A percentile compares a stretch with the other conserved stretches of the same genome.
These are phyloP conservation scores for Acanthosepion esculentum DNA, from an alignment of 2,888 invertebrate genomes.

Conservation along the genomic window DNA sequence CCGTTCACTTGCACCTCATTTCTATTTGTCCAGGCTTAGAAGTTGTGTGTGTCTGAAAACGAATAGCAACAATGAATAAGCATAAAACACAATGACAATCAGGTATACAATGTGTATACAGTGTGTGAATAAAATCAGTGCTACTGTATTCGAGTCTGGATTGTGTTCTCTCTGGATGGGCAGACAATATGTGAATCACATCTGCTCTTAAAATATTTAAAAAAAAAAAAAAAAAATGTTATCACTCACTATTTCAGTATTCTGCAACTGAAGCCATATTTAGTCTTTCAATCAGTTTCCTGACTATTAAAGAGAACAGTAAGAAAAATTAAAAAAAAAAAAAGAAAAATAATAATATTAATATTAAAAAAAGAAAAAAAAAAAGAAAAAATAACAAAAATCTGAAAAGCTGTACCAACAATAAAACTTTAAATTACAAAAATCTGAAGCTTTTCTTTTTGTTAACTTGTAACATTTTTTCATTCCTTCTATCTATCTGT, in stretches of 20 bases:
- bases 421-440: conserved; percentile 33
- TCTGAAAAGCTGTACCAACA: background rate
- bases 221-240: background rate
- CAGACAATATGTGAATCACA: background rate
- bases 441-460: background rate
- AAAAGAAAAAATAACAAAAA: background rate
- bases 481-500: no score
- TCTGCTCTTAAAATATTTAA: background rate
- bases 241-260: conserved; percentile 7
- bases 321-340: background rate
- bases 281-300: background rate
- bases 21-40: conserved; percentile 4
- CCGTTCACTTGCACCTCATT: background rate
- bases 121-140: background rate
- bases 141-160: background rate
- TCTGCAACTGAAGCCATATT: background rate
- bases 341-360: background rate
- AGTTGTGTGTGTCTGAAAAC: background rate
- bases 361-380: background rate
- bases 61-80: background rate
- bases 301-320: background rate
- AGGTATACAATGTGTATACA: background rate
- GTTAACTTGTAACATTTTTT: background rate
- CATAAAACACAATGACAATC: background rate
- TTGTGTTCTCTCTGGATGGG: background rate